Percentiles rank a stretch among this genome's conserved stretches.
Evolutionary conservation across 2,113 vertebrate genomes (phyloP).

Genomic region (Pomatorhinus ruficollis): DNA sequence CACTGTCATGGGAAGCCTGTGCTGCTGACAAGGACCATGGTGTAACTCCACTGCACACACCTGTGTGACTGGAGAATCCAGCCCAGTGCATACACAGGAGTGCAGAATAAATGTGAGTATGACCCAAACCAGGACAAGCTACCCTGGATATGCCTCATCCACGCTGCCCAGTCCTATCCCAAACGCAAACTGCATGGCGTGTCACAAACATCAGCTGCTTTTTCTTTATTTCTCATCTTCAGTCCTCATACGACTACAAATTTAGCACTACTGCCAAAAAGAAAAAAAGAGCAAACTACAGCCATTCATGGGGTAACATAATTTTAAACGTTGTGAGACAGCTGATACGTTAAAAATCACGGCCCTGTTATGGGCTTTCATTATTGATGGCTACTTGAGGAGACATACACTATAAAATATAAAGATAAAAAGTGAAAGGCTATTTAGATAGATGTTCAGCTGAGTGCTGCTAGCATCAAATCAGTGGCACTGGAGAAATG

Average conservation of each 20-base stretch:
- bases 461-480: background rate
- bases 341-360: slow-evolving; percentile 11
- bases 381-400: background rate
- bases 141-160: background rate
- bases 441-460: background rate
- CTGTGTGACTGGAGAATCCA: background rate
- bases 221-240: slow-evolving; percentile 48
- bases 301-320: background rate
- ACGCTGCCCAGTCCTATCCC: background rate
- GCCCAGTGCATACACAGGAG: background rate
- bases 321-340: slow-evolving; percentile 1
- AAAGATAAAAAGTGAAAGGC: slow-evolving; percentile 16
- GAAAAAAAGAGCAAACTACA: slow-evolving; percentile 1
- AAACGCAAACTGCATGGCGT: background rate
- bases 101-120: background rate
- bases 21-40: background rate
- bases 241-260: slow-evolving; percentile 8
- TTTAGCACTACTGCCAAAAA: background rate
- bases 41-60: background rate
- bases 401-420: background rate
- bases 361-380: background rate
- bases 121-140: background rate
- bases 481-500: background rate
- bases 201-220: slow-evolving; percentile 9
- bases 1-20: background rate